Base-by-base conservation (phyloP, 2,113 vertebrate species). In the Tamias sibiricus region DNA sequence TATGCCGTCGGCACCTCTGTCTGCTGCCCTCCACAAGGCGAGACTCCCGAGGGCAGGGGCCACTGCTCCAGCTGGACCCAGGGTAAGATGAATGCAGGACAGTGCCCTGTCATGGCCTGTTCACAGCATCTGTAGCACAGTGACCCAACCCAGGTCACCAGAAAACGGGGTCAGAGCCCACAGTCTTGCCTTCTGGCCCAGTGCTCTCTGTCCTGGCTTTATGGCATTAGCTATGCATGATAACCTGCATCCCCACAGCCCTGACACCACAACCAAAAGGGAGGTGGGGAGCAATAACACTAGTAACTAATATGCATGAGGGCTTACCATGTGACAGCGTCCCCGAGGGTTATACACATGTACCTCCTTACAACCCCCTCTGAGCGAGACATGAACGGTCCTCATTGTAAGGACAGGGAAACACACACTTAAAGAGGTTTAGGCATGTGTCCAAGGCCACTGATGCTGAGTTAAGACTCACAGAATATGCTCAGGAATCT, bases 31-130 rank as follows among this genome's bases (percentile, higher is more conserved):
- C 85, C 17, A 14, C 2, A 26, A 8, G 6, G 13, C 57, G 69
- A 64, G 12, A 40, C 19, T 12, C 32, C 1, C 0, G 9, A 64
- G 40, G 42, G 10, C 49, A 64, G 42, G 49, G 17, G 8, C 6
- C 6, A 0, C 54, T 71, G 64, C 59, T 57, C 16, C 30, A 10
- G 49, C 49, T 47, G 57, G 47, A 11, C 19, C 37, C 54, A 68
- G 8, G 0, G 1, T 28, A 11, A 32, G 32, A 40, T 40, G 0
- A 6, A 35, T 16, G 10, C 3, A 2, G 2, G 32, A 10, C 0
- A 22, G 4, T 12, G 52, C 62, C 66, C 74, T 12, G 4, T 28
- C 6, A 7, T 2, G 26, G 30, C 47, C 68, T 72, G 16, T 0
- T 32, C 7, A 80, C 52, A 14, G 54, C 28, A 2, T 8, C 22